A percentile compares a stretch with the other conserved stretches of the same genome.
Conservation (phyloP, 2,888 invertebrate species). For the Acleris holmiana region DNA sequence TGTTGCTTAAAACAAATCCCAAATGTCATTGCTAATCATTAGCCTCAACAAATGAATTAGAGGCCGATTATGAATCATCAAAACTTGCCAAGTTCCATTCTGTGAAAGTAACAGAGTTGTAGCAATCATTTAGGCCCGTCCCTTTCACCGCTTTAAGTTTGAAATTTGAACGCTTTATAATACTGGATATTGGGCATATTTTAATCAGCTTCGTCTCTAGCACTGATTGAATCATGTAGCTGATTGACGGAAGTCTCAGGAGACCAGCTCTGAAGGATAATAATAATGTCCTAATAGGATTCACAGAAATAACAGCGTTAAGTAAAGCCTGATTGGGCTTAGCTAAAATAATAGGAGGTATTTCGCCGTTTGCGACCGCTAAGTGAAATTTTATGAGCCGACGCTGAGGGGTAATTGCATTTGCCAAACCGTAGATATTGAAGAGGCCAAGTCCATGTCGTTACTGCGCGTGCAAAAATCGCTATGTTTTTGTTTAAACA, state of each 20-base stretch:
- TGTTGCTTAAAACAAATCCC: slow-evolving; percentile 1
- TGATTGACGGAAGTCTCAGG: slow-evolving; percentile 26
- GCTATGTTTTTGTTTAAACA: no score
- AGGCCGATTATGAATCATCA: no score
- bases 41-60: slow-evolving; percentile 7
- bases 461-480: no score
- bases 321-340: slow-evolving; percentile 26
- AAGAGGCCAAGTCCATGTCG: not conserved
- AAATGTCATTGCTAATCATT: slow-evolving; percentile 12
- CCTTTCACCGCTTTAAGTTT: no score
- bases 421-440: not conserved
- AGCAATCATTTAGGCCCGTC: no score
- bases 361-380: not conserved
- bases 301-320: slow-evolving; percentile 26
- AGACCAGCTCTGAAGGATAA: slow-evolving; percentile 10
- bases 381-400: slow-evolving; percentile 5
- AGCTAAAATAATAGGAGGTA: slow-evolving; percentile 18
- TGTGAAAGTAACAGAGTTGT: no score
- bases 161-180: no score
- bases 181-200: slow-evolving; percentile 4
- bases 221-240: slow-evolving; percentile 18
- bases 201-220: not conserved
- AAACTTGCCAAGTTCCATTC: no score
- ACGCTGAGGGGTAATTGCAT: not conserved
- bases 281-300: slow-evolving; percentile 18